Base-by-base conservation (phyloP, 1,140 invertebrate species). In the Dendroctonus ponderosae region DNA sequence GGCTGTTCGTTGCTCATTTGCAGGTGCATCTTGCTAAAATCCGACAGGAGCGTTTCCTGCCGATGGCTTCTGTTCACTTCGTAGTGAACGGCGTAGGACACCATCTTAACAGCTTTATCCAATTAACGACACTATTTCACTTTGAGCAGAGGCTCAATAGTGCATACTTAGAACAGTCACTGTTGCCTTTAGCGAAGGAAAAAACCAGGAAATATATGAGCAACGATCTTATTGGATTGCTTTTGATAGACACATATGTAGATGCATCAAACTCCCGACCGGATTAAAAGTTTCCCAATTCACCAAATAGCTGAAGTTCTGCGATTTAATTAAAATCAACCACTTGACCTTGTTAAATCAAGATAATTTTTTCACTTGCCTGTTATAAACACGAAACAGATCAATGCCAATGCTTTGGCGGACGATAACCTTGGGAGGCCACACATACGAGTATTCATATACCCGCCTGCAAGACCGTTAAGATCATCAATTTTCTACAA, bases 1-100 rank as follows among this genome's bases (percentile, higher is more conserved):
- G 81, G 80, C 73, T 83, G 81, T 77, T 81, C 79, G 73, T 80
- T 79, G 71, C 79, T 79, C 38, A 74, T 68, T 26, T 78, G 73
- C 14, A 76, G 64, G 26, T 71, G 61, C 58, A 77, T 63, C 9
- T 72, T 69, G 38, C 72, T 72, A 52, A 77, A 72, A 54, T 78
- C 73, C 11, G 74, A 71, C 44, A 77, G 59, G 8, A 72, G 42
- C 14, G 49, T 54, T 39, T 74, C 73, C 26, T 72, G 70, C 42
- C 62, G 62, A 46, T 69, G 66, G 37, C 26, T 61, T 6, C 68
- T 52, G 50, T 60, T 65, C 37, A 73, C 51, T 38, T 75, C 74
- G 50, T 74, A 75, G 53, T 73, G 69, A 53, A 72, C 68, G 26
- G 71, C 68, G 57, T 73, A 72, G 4, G 71, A 71, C 51, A 72